Evolutionary conservation across 1,140 invertebrate species (phyloP), one percentile per base, ranked within the genome.

Genomic region (Drosophila sp.): DNA sequence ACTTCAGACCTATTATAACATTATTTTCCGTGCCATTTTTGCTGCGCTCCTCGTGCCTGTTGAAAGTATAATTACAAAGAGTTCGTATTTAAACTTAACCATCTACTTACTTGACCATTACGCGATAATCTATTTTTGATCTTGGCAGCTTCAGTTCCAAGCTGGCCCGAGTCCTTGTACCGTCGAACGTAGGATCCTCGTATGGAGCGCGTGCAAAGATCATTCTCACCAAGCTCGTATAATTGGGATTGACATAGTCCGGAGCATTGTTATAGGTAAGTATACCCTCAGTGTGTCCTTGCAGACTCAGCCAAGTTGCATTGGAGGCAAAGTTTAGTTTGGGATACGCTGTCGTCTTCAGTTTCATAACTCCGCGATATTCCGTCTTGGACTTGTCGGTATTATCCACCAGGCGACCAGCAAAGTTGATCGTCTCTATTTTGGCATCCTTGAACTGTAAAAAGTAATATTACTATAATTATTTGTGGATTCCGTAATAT

Each of bases 311-410:
- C 78, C 86, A 92, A 0, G 87, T 94, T 0, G 94, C 87, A 7
- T 94, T 93, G n/a, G 95, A 92, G 27, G 94, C 94, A 53, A 96
- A 95, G 84, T 97, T 96, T 6, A 96, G 93, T 51, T 95, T 93
- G 0, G 96, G 95, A 93, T 97, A 97, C 0, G 95, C 95, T 0
- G 95, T 94, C 7, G 95, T 96, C 16, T 94, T 93, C 40, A 97
- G 91, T 34, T 94, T 93, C 43, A 96, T 81, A 63, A 95, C 94
- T 0, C 94, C 95, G 40, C 93, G 93, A 11, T 94, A 93, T 57
- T 95, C 93, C 0, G 93, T 93, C 79, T 94, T 94, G 0, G 93
- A 93, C 8, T 92, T 92, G 29, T 93, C 67, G 0, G 94, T 93
- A 40, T 94, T 93, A 87, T 96, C 94, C 2, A 93, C 93, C n/a